Conservation (phyloP, 2,113 vertebrate species). For the Xyrauchen texanus region DNA sequence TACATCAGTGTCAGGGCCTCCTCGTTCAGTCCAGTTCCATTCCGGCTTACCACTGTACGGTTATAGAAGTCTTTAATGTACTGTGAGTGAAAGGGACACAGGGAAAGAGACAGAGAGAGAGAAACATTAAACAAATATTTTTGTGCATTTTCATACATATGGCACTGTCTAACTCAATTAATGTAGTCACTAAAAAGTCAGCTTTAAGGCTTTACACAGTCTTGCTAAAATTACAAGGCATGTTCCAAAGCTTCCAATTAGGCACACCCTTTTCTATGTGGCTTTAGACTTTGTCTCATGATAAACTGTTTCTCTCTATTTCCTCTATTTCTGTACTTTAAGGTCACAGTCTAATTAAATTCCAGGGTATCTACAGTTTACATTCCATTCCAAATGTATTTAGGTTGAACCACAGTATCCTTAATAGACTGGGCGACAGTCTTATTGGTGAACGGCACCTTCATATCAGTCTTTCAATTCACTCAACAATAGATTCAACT, state of each 20-base stretch:
- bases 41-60: conserved; percentile 73
- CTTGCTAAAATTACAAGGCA: not conserved
- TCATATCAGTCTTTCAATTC: not conserved
- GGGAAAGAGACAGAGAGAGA: not conserved
- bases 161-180: not conserved
- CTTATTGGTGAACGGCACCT: conserved; percentile 2
- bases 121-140: not conserved
- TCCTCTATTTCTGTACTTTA: conserved; percentile 36
- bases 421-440: conserved; percentile 30
- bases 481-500: not conserved
- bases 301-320: not conserved
- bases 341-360: conserved; percentile 57
- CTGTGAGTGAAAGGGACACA: conserved; percentile 58
- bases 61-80: conserved; percentile 92
- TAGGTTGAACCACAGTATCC: conserved; percentile 38
- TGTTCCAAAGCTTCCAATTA: conserved; percentile 19
- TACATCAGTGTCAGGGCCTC: conserved; percentile 83
- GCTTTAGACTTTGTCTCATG: not conserved
- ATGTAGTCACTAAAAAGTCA: not conserved
- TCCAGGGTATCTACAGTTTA: conserved; percentile 11
- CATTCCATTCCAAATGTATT: conserved; percentile 46
- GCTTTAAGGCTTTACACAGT: too few relatives aligned
- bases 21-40: conserved; percentile 69
- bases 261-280: not conserved
- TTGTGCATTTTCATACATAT: not conserved